These are phyloP conservation scores for Habroteleia sp. DNA, from an alignment of 2,888 invertebrate species.

Conservation along the genomic window DNA sequence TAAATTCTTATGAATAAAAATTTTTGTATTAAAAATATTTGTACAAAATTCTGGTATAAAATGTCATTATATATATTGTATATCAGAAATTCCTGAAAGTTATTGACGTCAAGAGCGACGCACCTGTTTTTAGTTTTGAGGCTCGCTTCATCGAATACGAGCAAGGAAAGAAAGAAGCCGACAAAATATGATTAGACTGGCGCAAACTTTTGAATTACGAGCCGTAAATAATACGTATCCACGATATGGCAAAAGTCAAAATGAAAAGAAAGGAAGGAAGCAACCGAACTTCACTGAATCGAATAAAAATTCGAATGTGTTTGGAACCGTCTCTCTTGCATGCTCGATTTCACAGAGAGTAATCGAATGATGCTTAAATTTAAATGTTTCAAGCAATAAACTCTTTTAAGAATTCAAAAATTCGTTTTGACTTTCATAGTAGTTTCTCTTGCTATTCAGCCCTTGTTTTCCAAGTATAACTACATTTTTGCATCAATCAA, in stretches of 20 bases:
- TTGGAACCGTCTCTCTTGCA: conserved; percentile 19
- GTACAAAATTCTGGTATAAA: neutral
- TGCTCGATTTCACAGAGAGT: conserved; percentile 57
- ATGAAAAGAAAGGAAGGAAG: conserved; percentile 36
- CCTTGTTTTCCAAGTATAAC: no score
- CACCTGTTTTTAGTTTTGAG: conserved; percentile 46
- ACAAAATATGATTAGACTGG: conserved; percentile 50
- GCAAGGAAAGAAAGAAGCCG: conserved; percentile 14
- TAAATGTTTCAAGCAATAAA: conserved; percentile 77
- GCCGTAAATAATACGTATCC: conserved; percentile 60
- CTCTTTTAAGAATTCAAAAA: conserved; percentile 76
- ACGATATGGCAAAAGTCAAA: conserved; percentile 58
- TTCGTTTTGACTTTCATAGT: conserved; percentile 77
- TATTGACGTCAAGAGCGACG: conserved; percentile 28
- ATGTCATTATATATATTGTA: conserved; percentile 4
- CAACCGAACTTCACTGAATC: conserved; percentile 26
- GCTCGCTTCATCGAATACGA: conserved; percentile 29
- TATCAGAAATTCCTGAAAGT: conserved; percentile 28
- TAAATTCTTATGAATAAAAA: no score
- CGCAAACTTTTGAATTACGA: conserved; percentile 63
- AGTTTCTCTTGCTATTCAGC: conserved; percentile 43
- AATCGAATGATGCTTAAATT: conserved; percentile 79
- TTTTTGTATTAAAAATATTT: no score
- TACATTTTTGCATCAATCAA: no score
- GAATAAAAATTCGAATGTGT: conserved; percentile 48